Evolutionary conservation across 2,797 vertebrate genomes (phyloP).

Genomic region (Tokudaia muenninki): DNA sequence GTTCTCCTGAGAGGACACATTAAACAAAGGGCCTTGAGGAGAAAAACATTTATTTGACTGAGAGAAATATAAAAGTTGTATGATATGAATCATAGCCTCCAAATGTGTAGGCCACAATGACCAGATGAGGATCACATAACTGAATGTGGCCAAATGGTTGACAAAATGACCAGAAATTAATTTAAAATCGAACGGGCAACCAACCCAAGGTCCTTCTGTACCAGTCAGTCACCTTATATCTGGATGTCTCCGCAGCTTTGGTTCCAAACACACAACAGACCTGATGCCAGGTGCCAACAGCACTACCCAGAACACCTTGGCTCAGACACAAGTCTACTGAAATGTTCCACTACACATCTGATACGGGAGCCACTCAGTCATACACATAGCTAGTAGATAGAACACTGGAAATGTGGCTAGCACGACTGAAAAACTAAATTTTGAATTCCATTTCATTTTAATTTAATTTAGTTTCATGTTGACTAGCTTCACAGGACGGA

Average conservation of each 20-base stretch:
- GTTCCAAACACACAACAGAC: not conserved
- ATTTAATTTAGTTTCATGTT: not conserved
- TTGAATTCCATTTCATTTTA: conserved; percentile 16
- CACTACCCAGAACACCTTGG: not conserved
- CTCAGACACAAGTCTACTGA: not conserved
- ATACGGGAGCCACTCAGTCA: not conserved
- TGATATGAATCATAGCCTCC: not conserved
- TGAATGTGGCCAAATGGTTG: not conserved
- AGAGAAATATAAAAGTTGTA: conserved; percentile 47
- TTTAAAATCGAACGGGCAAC: not conserved
- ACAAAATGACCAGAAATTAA: not conserved
- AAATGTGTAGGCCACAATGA: not conserved
- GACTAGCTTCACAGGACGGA: not conserved
- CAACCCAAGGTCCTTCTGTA: not conserved
- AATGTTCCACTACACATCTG: not conserved
- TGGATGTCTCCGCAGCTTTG: no score
- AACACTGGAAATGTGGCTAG: not conserved
- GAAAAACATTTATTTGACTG: conserved; percentile 41
- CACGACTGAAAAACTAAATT: not conserved
- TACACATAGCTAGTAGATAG: not conserved
- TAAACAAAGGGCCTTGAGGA: conserved; percentile 61
- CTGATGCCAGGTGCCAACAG: no score
- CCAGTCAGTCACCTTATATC: not conserved
- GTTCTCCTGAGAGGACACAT: conserved; percentile 54
- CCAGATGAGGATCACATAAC: not conserved